Percentiles rank a stretch among this genome's conserved stretches.
Evolutionary conservation across 2,113 vertebrate genomes (phyloP).

Genomic region (Cinclus mexicanus): DNA sequence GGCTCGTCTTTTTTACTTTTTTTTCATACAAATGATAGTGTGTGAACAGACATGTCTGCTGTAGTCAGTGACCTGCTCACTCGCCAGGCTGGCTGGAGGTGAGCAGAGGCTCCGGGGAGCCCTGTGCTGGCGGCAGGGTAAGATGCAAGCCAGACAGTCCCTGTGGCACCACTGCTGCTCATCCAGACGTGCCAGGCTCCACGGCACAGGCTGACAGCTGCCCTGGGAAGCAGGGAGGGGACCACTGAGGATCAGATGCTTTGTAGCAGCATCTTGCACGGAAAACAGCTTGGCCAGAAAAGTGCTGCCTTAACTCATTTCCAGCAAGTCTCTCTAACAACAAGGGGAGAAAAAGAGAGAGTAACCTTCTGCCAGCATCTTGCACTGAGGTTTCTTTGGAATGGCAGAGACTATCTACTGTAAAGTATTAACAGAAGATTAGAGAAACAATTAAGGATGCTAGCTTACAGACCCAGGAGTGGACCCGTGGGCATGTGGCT

Average conservation of each 20-base stretch:
- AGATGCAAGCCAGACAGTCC: background rate
- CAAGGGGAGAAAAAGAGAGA: background rate
- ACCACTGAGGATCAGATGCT: background rate
- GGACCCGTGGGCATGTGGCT: background rate
- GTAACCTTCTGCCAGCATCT: background rate
- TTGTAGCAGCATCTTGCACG: fast-evolving
- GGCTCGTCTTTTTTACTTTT: fast-evolving
- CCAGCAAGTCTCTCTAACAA: background rate
- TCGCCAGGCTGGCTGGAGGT: background rate
- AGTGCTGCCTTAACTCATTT: background rate
- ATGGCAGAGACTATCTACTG: background rate
- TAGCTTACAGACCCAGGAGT: background rate
- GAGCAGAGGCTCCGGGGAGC: background rate
- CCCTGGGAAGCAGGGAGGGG: background rate
- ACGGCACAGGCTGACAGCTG: background rate
- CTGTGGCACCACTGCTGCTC: fast-evolving
- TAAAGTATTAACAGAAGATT: background rate
- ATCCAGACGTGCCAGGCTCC: fast-evolving
- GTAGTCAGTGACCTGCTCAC: background rate
- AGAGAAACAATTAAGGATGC: background rate
- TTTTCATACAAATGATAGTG: background rate
- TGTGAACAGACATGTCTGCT: background rate
- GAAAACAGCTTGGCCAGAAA: background rate
- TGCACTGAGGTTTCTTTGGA: background rate
- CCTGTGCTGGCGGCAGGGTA: fast-evolving